Evolutionary conservation across 2,888 invertebrate genomes (phyloP), one percentile per base, ranked within the genome.

Genomic region (Papilio elwesi): DNA sequence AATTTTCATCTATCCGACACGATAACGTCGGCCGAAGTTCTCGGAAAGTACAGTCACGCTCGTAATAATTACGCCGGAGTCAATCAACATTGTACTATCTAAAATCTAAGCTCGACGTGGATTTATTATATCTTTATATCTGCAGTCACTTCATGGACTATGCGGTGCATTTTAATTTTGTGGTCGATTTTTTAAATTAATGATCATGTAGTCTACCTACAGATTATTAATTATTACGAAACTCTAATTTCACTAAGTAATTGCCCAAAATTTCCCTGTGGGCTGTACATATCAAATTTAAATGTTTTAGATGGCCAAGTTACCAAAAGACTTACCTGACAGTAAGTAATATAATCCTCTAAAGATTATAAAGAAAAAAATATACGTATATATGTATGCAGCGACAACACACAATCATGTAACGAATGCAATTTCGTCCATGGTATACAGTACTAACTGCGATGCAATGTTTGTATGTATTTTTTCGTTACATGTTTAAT

Each of bases 1-100:
- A 83, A 82, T 83, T 83, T 81, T 74, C 74, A 76, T 79, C 76
- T 80, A 80, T 83, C 79, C 80, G 80, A 82, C 79, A 82, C 69
- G 51, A 63, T 74, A 70, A 73, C 75, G 48, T 68, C 63, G 51
- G 47, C 62, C 47, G 67, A 67, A 43, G n/a, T 63, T 68, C 62
- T 49, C 38, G 48, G 53, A 63, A 62, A 67, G 47, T 67, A 64
- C 67, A 68, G 53, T 63, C 64, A 65, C 16, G 15, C 49, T 57
- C 59, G 49, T 43, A 51, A 66, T 71, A 66, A 59, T 66, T 65
- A 49, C 11, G 43, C 49, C 36, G 15, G 53, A 72, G 62, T 68
- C 64, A 68, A 68, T 72, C 64, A 71, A 74, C 59, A 66, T 13
- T 26, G 53, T 62, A 59, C 36, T 68, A 71, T 69, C 68, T 68